A percentile compares a stretch with the other conserved stretches of the same genome.
phyloP scores from a whole-genome alignment of 2,888 invertebrate species.

The Callyntrura guangdongensis region DNA sequence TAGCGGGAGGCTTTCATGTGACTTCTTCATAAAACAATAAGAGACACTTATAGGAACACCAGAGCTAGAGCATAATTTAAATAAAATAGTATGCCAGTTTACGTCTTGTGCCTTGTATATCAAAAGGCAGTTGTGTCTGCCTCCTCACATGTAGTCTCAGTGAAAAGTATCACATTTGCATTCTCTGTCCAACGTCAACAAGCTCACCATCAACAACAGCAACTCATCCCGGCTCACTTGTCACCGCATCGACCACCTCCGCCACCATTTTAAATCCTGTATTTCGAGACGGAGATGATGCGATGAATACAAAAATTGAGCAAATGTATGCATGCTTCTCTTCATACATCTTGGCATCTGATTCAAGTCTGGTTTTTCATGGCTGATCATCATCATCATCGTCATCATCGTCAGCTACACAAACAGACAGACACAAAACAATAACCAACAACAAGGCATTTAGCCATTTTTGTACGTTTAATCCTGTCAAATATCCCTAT shows the following conservation, averaged over 20 bases:
- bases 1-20: slow-evolving; percentile 19
- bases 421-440: too few species aligned
- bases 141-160: not conserved
- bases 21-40: not conserved
- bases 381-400: too few species aligned
- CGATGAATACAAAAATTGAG: slow-evolving; percentile 17
- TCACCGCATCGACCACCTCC: slow-evolving; percentile 14
- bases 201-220: slow-evolving; percentile 1
- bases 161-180: slow-evolving; percentile 22
- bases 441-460: not conserved
- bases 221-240: slow-evolving; percentile 29
- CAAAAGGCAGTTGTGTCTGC: too few species aligned
- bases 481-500: not conserved
- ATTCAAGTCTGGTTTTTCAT: slow-evolving; percentile 25
- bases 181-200: not conserved
- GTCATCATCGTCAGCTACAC: not conserved
- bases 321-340: too few species aligned
- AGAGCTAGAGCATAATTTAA: too few species aligned
- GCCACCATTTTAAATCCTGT: slow-evolving; percentile 2
- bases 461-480: not conserved
- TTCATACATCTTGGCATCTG: not conserved
- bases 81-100: too few species aligned
- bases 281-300: slow-evolving; percentile 27
- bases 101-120: too few species aligned
- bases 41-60: not conserved